Conservation (phyloP, 2,797 vertebrate species). For the Tapirus indicus region DNA sequence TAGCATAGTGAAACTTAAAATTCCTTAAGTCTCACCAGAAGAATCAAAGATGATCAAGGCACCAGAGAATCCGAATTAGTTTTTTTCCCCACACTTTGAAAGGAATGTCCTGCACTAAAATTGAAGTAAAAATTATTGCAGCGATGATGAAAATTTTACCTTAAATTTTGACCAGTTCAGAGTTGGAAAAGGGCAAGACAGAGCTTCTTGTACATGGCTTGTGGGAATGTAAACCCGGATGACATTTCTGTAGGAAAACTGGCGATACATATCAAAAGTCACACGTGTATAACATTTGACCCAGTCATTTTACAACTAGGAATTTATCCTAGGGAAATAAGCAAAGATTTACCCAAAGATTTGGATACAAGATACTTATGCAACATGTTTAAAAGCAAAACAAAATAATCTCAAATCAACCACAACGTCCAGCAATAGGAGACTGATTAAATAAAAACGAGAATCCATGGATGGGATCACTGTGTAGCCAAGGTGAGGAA, state of each 20-base stretch:
- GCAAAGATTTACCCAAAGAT: not conserved
- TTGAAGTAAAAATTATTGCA: not conserved
- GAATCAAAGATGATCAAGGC: constrained; percentile 24
- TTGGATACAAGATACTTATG: not conserved
- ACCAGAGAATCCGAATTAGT: not conserved
- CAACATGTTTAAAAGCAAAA: constrained; percentile 31
- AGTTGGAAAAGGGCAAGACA: not conserved
- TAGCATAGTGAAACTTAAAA: constrained; percentile 5
- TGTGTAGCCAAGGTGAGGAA: not conserved
- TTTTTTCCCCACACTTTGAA: not conserved
- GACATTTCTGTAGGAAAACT: not conserved
- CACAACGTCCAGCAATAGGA: not conserved
- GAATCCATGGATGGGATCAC: not conserved
- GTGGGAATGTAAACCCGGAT: not conserved
- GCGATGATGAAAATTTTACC: not conserved
- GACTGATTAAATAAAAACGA: not conserved
- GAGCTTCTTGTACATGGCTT: not conserved
- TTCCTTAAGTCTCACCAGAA: constrained; percentile 1
- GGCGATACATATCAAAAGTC: not conserved
- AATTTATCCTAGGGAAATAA: constrained; percentile 9
- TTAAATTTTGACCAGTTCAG: constrained; percentile 10
- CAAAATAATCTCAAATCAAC: constrained; percentile 36
- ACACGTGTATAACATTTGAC: not conserved
- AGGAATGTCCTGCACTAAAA: constrained; percentile 19
- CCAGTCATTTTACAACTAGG: not conserved